Percentiles rank a stretch among this genome's conserved stretches.
Conservation (phyloP, 2,113 vertebrate species). For the Oncorhynchus masou region DNA sequence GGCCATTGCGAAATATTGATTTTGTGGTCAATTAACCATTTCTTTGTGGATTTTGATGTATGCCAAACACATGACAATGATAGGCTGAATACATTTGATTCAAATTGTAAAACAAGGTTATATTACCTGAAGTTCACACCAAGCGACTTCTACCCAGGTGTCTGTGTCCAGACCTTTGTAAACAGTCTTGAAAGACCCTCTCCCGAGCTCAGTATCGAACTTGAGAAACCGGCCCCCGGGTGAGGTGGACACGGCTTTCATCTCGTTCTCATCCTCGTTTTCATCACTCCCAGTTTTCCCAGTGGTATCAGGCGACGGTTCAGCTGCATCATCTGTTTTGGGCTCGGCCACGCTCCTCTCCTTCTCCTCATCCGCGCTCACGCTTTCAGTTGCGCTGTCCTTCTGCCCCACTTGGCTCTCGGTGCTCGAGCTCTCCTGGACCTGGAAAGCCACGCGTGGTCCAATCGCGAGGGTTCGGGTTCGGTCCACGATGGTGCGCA, state of each 20-base stretch:
- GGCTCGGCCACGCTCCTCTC: conserved; percentile 45
- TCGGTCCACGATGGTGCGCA: conserved; percentile 66
- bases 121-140: conserved; percentile 98
- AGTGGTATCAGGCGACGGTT: conserved; percentile 56
- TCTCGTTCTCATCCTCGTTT: conserved; percentile 91
- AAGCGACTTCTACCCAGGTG: conserved; percentile 98
- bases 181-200: conserved; percentile 98
- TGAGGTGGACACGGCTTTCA: conserved; percentile 97
- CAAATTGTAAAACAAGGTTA: background rate
- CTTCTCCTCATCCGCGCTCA: conserved; percentile 49
- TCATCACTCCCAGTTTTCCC: conserved; percentile 80
- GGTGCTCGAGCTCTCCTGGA: conserved; percentile 50
- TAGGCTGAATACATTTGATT: background rate
- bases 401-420: conserved; percentile 58
- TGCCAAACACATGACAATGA: background rate
- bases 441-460: conserved; percentile 57
- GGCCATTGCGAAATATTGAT: too few species aligned
- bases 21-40: too few species aligned
- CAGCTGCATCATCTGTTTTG: conserved; percentile 53
- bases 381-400: conserved; percentile 52
- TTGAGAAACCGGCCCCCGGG: conserved; percentile 93
- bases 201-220: conserved; percentile 96
- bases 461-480: conserved; percentile 40
- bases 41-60: too few species aligned
- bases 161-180: conserved; percentile 98